A percentile compares a stretch with the other conserved stretches of the same genome.
These are phyloP conservation scores for Cyanoramphus novaezelandiae DNA, from an alignment of 2,113 vertebrate genomes.

Conservation along the genomic window DNA sequence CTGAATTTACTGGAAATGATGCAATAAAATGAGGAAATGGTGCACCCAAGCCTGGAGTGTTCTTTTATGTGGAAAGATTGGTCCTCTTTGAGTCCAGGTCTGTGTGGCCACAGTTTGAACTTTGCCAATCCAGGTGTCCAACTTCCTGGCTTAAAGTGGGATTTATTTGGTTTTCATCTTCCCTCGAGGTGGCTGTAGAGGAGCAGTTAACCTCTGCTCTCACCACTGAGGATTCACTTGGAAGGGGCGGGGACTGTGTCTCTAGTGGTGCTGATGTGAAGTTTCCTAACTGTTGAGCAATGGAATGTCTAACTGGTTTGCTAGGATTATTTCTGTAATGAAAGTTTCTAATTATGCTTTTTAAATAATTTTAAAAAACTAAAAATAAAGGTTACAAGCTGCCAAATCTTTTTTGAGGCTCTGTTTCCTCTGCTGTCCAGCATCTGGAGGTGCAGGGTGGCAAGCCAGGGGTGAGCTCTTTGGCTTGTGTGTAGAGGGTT, in stretches of 20 bases:
- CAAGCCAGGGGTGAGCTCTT: not conserved
- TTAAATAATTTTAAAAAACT: constrained; percentile 80
- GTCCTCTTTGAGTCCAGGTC: constrained; percentile 9
- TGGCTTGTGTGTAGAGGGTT: not conserved
- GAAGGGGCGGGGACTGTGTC: constrained; percentile 43
- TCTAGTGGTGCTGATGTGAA: constrained; percentile 74
- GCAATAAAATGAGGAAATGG: constrained; percentile 69
- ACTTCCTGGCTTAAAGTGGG: constrained; percentile 5
- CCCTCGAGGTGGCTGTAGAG: not conserved
- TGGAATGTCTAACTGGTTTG: constrained; percentile 81
- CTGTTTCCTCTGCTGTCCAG: constrained; percentile 63
- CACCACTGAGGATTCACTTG: constrained; percentile 21
- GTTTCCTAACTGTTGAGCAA: constrained; percentile 70
- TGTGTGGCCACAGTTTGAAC: not conserved
- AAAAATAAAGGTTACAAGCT: constrained; percentile 85
- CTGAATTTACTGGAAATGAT: constrained; percentile 66
- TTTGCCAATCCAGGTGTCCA: not conserved
- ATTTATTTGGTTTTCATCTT: not conserved
- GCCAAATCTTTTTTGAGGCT: constrained; percentile 67
- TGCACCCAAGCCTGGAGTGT: constrained; percentile 50
- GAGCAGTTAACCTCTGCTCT: constrained; percentile 25
- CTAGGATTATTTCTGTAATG: constrained; percentile 83
- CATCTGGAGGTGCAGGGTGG: constrained; percentile 40
- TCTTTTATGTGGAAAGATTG: constrained; percentile 35
- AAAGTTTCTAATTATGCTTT: constrained; percentile 86